Evolutionary conservation across 2,888 invertebrate species (phyloP).

Genomic region (Diaphora mendica): DNA sequence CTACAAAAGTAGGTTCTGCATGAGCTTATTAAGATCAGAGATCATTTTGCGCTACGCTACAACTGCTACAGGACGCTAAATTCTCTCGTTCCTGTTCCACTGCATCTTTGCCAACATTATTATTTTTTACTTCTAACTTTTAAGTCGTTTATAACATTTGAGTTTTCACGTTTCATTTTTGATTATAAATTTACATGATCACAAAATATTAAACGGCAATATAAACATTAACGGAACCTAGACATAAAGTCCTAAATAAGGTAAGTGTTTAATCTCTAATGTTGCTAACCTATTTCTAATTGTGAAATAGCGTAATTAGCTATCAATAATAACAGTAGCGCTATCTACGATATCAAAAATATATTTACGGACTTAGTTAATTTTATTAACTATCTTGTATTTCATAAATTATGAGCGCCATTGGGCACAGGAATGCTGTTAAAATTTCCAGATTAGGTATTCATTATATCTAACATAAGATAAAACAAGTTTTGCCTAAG

Average conservation of each 20-base stretch:
- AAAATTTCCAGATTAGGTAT: constrained; percentile 76
- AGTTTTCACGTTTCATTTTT: too few relatives aligned
- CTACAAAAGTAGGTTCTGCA: too few relatives aligned
- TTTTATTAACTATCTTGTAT: constrained; percentile 52
- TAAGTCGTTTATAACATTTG: too few relatives aligned
- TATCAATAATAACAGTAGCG: constrained; percentile 19
- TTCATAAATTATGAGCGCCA: constrained; percentile 59
- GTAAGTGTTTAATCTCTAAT: background rate
- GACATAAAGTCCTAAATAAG: background rate
- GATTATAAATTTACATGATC: too few relatives aligned
- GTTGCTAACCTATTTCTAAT: background rate
- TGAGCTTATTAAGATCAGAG: background rate
- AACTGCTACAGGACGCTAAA: background rate
- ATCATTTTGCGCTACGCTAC: background rate
- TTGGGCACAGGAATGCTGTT: constrained; percentile 75
- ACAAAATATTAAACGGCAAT: background rate
- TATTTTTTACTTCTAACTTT: too few relatives aligned
- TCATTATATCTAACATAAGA: constrained; percentile 77
- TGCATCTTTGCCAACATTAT: too few relatives aligned
- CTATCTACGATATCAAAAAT: constrained; percentile 18
- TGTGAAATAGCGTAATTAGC: background rate
- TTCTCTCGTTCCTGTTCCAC: background rate
- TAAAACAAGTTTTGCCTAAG: constrained; percentile 65
- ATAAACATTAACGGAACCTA: background rate
- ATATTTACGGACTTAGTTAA: constrained; percentile 40